phyloP scores from a whole-genome alignment of 2,797 vertebrate genomes.

The Neosilurus hyrtlii region DNA sequence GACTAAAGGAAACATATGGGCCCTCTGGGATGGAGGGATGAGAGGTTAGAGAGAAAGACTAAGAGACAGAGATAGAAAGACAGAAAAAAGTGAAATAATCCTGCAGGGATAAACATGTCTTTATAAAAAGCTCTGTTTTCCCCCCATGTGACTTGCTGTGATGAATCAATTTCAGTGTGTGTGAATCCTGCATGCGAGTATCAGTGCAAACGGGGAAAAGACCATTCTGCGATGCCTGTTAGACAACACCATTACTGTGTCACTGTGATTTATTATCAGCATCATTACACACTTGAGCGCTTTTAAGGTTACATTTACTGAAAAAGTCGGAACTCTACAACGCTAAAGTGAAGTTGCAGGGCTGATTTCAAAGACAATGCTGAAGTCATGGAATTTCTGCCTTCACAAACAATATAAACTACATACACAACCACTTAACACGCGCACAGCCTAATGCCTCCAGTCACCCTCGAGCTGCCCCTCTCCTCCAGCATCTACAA shows the following conservation, averaged over 20 bases:
- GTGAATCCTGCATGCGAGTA: slow-evolving; percentile 31
- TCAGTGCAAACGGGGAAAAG: slow-evolving; percentile 3
- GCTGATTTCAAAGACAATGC: not conserved
- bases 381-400: not conserved
- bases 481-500: slow-evolving; percentile 23
- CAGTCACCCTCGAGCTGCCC: not conserved
- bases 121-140: slow-evolving; percentile 46
- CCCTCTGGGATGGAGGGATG: slow-evolving; percentile 21
- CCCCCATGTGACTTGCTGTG: slow-evolving; percentile 42
- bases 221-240: slow-evolving; percentile 26
- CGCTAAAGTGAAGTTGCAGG: slow-evolving; percentile 5
- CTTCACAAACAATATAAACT: slow-evolving; percentile 4
- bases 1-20: slow-evolving; percentile 59
- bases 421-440: not conserved
- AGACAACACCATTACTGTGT: slow-evolving; percentile 28
- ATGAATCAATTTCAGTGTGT: slow-evolving; percentile 49
- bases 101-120: slow-evolving; percentile 49
- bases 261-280: slow-evolving; percentile 25
- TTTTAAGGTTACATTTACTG: slow-evolving; percentile 30
- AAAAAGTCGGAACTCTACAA: not conserved
- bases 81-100: slow-evolving; percentile 27
- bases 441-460: not conserved
- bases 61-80: slow-evolving; percentile 3
- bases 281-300: slow-evolving; percentile 10
- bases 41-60: slow-evolving; percentile 2